Percentiles rank a stretch among this genome's conserved stretches.
phyloP scores from a whole-genome alignment of 2,888 invertebrate genomes.

The Drosophila maculinotata region DNA sequence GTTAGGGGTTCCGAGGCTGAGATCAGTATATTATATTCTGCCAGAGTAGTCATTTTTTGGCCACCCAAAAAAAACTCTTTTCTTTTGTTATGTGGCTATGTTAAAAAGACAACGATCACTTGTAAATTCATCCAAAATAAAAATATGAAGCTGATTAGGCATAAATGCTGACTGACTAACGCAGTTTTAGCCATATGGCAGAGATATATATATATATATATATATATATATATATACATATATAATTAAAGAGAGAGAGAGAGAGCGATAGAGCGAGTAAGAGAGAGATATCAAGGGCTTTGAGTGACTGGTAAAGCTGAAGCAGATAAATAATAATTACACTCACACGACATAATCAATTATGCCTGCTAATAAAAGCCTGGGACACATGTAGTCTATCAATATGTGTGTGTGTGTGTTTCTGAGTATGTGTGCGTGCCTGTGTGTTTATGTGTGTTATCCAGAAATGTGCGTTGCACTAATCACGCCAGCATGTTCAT shows the following conservation, averaged over 20 bases:
- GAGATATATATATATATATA: no score
- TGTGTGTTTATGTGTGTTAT: constrained; percentile 29
- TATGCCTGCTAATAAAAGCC: constrained; percentile 76
- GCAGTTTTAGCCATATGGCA: constrained; percentile 32
- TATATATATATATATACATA: no score
- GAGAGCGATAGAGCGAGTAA: not conserved
- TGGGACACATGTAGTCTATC: constrained; percentile 55
- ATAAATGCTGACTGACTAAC: constrained; percentile 21
- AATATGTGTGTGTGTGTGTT: constrained; percentile 13
- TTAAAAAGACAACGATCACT: constrained; percentile 39
- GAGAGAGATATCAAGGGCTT: not conserved
- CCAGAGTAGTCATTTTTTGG: no score
- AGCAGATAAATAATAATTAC: constrained; percentile 81
- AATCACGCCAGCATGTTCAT: constrained; percentile 82
- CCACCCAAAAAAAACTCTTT: no score
- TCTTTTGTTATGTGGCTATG: not conserved
- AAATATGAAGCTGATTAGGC: constrained; percentile 24
- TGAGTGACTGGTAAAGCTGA: constrained; percentile 1
- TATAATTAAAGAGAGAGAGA: no score
- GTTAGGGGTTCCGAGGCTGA: no score
- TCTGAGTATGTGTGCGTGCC: constrained; percentile 13
- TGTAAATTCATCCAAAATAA: constrained; percentile 44
- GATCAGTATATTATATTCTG: no score
- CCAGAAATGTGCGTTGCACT: constrained; percentile 56
- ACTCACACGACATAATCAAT: constrained; percentile 81